Percentiles rank a stretch among this genome's conserved stretches.
Evolutionary conservation across 2,797 vertebrate species (phyloP).

Genomic region (Semotilus atromaculatus): DNA sequence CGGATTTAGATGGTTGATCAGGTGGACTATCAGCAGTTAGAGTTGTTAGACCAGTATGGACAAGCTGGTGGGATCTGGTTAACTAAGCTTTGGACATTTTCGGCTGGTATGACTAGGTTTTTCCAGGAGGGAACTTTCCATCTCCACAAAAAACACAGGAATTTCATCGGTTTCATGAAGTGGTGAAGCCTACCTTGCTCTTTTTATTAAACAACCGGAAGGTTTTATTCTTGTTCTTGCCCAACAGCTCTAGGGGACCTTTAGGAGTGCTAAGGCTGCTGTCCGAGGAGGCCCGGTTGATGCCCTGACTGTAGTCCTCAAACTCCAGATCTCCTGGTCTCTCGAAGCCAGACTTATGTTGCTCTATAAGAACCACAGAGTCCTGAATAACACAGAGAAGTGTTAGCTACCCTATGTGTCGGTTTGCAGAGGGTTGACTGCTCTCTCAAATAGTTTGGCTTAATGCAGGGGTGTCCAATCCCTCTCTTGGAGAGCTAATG

Average conservation of each 20-base stretch:
- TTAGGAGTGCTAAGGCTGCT: conserved; percentile 87
- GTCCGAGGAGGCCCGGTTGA: conserved; percentile 87
- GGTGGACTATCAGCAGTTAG: background rate
- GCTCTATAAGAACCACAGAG: conserved; percentile 84
- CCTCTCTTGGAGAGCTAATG: background rate
- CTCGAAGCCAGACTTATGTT: conserved; percentile 91
- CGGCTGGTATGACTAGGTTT: background rate
- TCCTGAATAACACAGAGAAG: conserved; percentile 74
- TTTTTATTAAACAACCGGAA: conserved; percentile 90
- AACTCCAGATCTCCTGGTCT: conserved; percentile 89
- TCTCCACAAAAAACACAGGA: background rate
- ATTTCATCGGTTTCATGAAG: background rate
- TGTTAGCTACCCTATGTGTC: background rate
- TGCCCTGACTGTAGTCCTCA: conserved; percentile 91
- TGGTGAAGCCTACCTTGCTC: conserved; percentile 82
- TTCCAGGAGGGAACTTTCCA: conserved; percentile 2
- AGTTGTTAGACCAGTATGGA: background rate
- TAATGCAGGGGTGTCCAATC: background rate
- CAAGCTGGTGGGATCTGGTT: background rate
- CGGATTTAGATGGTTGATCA: background rate
- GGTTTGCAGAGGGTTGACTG: background rate
- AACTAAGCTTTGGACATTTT: background rate
- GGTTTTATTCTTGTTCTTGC: conserved; percentile 83
- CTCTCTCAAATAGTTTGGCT: background rate
- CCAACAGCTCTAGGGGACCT: conserved; percentile 80